Evolutionary conservation across 2,888 invertebrate genomes (phyloP).

Genomic region (Athalia circularis): DNA sequence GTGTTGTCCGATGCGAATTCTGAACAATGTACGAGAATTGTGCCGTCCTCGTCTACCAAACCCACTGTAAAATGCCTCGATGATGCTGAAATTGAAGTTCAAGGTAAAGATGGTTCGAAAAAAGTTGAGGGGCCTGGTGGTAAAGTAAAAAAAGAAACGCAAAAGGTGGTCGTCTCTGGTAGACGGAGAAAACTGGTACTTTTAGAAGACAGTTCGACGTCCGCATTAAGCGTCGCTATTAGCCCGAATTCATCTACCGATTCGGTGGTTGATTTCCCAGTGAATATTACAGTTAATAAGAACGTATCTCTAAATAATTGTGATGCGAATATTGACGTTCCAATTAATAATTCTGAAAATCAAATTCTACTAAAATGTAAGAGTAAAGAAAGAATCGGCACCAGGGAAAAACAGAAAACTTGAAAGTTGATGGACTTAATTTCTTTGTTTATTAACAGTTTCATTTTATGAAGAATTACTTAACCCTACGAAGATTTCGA

Average conservation of each 20-base stretch:
- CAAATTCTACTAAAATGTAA: neutral
- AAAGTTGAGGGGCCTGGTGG: slow-evolving; percentile 41
- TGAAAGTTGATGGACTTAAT: no score
- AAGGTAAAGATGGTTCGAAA: neutral
- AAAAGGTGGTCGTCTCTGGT: slow-evolving; percentile 55
- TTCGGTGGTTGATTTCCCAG: neutral
- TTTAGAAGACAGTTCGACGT: slow-evolving; percentile 60
- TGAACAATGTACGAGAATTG: slow-evolving; percentile 20
- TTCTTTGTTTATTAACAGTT: no score
- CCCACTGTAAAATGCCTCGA: neutral
- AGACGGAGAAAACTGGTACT: slow-evolving; percentile 61
- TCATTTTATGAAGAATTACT: no score
- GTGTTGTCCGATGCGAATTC: slow-evolving; percentile 28
- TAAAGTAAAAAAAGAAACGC: slow-evolving; percentile 32
- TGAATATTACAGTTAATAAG: neutral
- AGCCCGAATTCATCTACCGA: slow-evolving; percentile 38
- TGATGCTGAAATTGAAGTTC: neutral
- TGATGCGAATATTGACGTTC: neutral
- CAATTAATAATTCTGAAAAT: no score
- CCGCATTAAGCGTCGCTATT: slow-evolving; percentile 49
- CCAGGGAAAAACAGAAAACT: neutral
- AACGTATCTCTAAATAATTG: neutral
- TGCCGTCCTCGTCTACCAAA: neutral
- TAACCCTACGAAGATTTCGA: no score
- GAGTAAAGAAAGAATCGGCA: neutral